Conservation (phyloP, 2,113 vertebrate genomes). For the Shinisaurus crocodilurus region DNA sequence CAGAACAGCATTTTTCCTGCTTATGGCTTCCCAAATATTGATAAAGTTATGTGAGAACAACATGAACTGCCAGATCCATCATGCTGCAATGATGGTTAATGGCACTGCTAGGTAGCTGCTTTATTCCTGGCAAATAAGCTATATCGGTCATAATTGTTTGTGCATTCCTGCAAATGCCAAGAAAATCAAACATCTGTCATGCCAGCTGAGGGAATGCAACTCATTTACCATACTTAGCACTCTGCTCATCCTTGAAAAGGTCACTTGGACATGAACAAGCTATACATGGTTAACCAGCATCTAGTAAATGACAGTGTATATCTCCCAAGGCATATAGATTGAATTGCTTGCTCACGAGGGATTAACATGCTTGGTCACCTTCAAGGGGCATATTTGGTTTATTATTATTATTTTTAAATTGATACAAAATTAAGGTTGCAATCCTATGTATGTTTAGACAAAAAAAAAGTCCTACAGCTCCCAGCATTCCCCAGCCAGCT, state of each 20-base stretch:
- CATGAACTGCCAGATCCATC: slow-evolving; percentile 59
- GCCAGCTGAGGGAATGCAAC: slow-evolving; percentile 59
- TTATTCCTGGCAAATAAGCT: slow-evolving; percentile 74
- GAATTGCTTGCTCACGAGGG: slow-evolving; percentile 33
- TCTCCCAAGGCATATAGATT: slow-evolving; percentile 6
- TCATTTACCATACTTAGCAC: slow-evolving; percentile 68
- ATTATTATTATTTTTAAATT: neutral
- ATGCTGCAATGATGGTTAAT: slow-evolving; percentile 37
- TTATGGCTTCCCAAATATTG: slow-evolving; percentile 66
- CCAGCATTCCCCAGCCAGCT: too few relatives aligned
- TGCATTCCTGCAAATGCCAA: slow-evolving; percentile 79
- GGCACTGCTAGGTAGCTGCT: slow-evolving; percentile 58
- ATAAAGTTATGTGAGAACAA: slow-evolving; percentile 50
- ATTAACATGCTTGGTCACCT: slow-evolving; percentile 8
- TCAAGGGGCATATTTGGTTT: slow-evolving; percentile 39
- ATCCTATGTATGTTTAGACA: too few relatives aligned
- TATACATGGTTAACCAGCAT: slow-evolving; percentile 53
- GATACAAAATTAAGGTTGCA: neutral
- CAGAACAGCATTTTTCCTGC: slow-evolving; percentile 43
- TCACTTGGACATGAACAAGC: slow-evolving; percentile 67
- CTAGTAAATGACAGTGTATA: slow-evolving; percentile 47
- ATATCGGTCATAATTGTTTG: slow-evolving; percentile 71
- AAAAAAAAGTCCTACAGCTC: too few relatives aligned
- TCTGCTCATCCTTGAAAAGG: slow-evolving; percentile 72
- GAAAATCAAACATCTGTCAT: slow-evolving; percentile 76